phyloP scores from a whole-genome alignment of 2,797 vertebrate species.

The Triplophysa yarkandensis region DNA sequence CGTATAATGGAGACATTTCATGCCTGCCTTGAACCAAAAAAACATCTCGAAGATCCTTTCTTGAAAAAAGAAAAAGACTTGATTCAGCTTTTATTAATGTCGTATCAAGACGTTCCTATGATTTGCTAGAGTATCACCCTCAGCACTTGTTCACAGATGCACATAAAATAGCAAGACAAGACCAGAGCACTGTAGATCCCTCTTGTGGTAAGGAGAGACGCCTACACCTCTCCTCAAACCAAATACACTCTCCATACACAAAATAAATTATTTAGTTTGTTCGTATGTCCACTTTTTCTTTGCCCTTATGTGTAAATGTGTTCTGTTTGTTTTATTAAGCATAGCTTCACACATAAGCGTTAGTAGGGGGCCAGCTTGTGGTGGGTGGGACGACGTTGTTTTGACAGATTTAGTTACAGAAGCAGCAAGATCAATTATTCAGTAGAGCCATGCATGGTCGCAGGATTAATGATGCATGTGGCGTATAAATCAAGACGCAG shows the following conservation, averaged over 20 bases:
- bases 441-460: slow-evolving; percentile 74
- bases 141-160: not conserved
- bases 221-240: not conserved
- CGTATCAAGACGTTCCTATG: slow-evolving; percentile 12
- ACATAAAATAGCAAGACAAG: slow-evolving; percentile 18
- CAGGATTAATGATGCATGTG: slow-evolving; percentile 78
- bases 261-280: not conserved
- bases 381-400: slow-evolving; percentile 63
- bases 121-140: slow-evolving; percentile 43
- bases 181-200: slow-evolving; percentile 43
- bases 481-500: slow-evolving; percentile 76
- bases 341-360: slow-evolving; percentile 24
- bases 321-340: slow-evolving; percentile 15
- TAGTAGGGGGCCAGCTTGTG: slow-evolving; percentile 53
- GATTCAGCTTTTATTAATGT: not conserved
- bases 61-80: slow-evolving; percentile 7
- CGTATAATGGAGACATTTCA: not conserved
- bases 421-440: slow-evolving; percentile 81
- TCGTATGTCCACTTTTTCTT: slow-evolving; percentile 3
- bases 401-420: slow-evolving; percentile 83
- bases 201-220: slow-evolving; percentile 8
- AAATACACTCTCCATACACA: slow-evolving; percentile 1
- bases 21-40: not conserved
- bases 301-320: slow-evolving; percentile 22
- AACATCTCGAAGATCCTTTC: not conserved